A percentile compares a stretch with the other conserved stretches of the same genome.
Evolutionary conservation across 2,888 invertebrate genomes (phyloP).

Genomic region (Eugnorisma glareosa): DNA sequence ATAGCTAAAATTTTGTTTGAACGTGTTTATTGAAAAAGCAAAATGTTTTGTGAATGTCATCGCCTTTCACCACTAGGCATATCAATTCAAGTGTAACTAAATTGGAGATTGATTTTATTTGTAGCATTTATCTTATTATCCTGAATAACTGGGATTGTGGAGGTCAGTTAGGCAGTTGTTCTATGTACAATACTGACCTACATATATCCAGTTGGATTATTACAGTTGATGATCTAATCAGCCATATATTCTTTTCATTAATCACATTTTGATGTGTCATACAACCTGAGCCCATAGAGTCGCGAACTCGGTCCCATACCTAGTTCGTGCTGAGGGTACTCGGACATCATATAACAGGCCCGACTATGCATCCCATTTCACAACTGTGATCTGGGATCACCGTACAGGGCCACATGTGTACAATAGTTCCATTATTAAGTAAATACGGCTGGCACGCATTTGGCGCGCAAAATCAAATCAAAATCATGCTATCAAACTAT

Average conservation of each 20-base stretch:
- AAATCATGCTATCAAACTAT: neutral
- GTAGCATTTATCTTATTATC: neutral
- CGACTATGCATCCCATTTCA: constrained; percentile 88
- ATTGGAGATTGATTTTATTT: neutral
- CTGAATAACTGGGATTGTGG: neutral
- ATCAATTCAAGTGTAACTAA: neutral
- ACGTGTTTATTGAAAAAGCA: neutral
- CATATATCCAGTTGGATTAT: neutral
- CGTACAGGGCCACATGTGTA: constrained; percentile 83
- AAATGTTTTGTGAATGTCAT: constrained; percentile 12
- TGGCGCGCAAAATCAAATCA: neutral
- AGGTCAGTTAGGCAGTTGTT: neutral
- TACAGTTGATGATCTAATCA: constrained; percentile 7
- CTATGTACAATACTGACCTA: neutral
- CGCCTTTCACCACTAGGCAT: constrained; percentile 7
- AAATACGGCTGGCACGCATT: neutral
- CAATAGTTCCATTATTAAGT: neutral
- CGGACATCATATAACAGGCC: constrained; percentile 83
- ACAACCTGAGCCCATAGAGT: constrained; percentile 87
- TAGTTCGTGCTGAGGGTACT: constrained; percentile 89
- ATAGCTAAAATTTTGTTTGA: neutral
- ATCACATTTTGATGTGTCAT: neutral
- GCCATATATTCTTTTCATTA: neutral
- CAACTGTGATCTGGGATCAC: constrained; percentile 85
- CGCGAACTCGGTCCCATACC: constrained; percentile 83